Base-by-base conservation (phyloP, 2,888 invertebrate species). In the Eilema sororculum region DNA sequence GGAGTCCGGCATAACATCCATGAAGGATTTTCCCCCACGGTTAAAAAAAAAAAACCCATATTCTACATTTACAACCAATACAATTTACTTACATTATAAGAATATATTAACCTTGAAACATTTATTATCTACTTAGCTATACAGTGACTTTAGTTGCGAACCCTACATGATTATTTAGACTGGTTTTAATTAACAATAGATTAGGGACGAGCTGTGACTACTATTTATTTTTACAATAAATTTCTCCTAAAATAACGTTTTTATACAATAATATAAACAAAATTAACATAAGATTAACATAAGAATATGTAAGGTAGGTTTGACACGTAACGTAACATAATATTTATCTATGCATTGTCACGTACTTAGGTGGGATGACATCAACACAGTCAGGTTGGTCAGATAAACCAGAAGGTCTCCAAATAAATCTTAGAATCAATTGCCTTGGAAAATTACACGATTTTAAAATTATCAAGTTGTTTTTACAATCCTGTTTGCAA, bases 401-500 rank as follows among this genome's bases (percentile, higher is more conserved):
- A 28, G n/a, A 30, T 25, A 63, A 68, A 63, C 68, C 57, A 68
- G 62, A 37, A 57, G 68, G 68, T 63, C 63, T 63, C 41, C n/a
- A 68, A 63, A 68, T 25, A n/a, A 37, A 24, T 57, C 37, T 65
- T 37, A n/a, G 46, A 64, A 65, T 65, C 13, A 33, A 64, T 71
- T 46, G 59, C 63, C 59, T 61, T 68, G 73, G 63, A 37, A 69
- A 33, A 58, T 60, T 56, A 67, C 24, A 57, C 37, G 24, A 67
- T 57, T 69, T 71, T 52, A n/a, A 69, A 68, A 72, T 37, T 58
- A 61, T 41, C 37, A 52, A 78, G 68, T 73, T 73, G 67, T 70
- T 52, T 60, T 60, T n/a, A 78, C 59, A 76, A 80, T 74, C 79
- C 74, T 67, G 80, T 82, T 80, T 77, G 30, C 71, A 72, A 65